These are phyloP conservation scores for Chelon labrosus DNA, from an alignment of 2,797 vertebrate genomes.

Conservation along the genomic window DNA sequence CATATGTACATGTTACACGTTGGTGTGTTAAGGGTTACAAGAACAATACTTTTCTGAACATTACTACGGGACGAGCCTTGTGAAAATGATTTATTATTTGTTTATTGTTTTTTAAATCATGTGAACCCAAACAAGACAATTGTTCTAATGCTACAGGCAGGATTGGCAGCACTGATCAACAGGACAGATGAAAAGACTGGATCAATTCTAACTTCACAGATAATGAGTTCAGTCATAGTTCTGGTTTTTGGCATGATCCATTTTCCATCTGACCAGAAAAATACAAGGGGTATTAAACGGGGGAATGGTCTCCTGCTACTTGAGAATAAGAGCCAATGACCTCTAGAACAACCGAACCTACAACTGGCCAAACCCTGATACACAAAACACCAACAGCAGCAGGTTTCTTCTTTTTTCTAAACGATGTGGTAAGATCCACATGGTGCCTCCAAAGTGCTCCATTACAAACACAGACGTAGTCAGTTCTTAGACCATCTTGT, in stretches of 20 bases:
- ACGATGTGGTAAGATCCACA: conserved; percentile 86
- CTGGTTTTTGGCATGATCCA: conserved; percentile 35
- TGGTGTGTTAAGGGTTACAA: conserved; percentile 53
- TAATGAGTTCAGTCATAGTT: conserved; percentile 25
- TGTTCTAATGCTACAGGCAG: conserved; percentile 93
- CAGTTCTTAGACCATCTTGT: conserved; percentile 80
- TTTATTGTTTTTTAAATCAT: neutral
- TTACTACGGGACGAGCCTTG: conserved; percentile 30
- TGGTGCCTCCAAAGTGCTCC: conserved; percentile 97
- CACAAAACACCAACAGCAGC: conserved; percentile 94
- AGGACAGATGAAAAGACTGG: conserved; percentile 15
- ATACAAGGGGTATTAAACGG: neutral
- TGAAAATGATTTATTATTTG: conserved; percentile 19
- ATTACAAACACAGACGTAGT: conserved; percentile 85
- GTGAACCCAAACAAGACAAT: conserved; percentile 63
- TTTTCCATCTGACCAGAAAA: conserved; percentile 20
- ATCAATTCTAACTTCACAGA: conserved; percentile 46
- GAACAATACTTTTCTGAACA: conserved; percentile 53
- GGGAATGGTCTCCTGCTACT: conserved; percentile 34
- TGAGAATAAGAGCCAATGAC: conserved; percentile 57
- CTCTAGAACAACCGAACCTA: conserved; percentile 41
- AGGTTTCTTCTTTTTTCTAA: conserved; percentile 69
- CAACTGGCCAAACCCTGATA: conserved; percentile 75
- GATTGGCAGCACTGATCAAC: conserved; percentile 65
- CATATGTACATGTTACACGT: conserved; percentile 77